Base-by-base conservation (phyloP, 2,888 invertebrate genomes). In the Pyrgus malvae region DNA sequence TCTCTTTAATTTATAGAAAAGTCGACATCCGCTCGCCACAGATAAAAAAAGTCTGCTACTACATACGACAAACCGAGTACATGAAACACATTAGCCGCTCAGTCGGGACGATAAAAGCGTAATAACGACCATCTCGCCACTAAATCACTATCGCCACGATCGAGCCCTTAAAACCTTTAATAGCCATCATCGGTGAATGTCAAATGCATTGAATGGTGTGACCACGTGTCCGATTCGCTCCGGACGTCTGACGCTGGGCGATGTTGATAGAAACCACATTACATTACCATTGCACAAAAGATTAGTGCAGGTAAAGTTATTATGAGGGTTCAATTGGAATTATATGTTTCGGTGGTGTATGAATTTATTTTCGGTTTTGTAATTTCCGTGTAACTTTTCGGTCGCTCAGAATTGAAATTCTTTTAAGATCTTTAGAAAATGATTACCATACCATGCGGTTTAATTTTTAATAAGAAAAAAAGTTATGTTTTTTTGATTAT, bases 171-270 rank as follows among this genome's bases (percentile, higher is more conserved):
- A 64, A 62, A 9, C 37, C 48, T 65, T 67, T 69, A 69, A 69
- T 67, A 62, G 63, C 60, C 67, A 61, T 67, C 67, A 64, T 66
- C 66, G 63, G 59, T 59, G 65, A 68, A 72, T 70, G 70, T 68
- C 66, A 64, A 68, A 67, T 65, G 67, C 54, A 58, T 44, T 37
- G 35, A 25, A 14, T 42, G 44, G 19, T 41, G 41, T 17, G 9
- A 2, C 37, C 44, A 44, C 16, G 17, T 3, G 4, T 35, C 35
- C 7, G 9, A 21, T 23, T 35, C 40, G 19, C 9, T 29, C 29
- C 40, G 48, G 48, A 49, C 17, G 12, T 37, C 5, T 2, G 16
- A 16, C 9, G 17, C n/a, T 29, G n/a, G n/a, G n/a, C n/a, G n/a
- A n/a, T n/a, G n/a, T n/a, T n/a, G n/a, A n/a, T n/a, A n/a, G n/a